phyloP scores from a whole-genome alignment of 2,888 invertebrate genomes.

The Spilarctia lutea region DNA sequence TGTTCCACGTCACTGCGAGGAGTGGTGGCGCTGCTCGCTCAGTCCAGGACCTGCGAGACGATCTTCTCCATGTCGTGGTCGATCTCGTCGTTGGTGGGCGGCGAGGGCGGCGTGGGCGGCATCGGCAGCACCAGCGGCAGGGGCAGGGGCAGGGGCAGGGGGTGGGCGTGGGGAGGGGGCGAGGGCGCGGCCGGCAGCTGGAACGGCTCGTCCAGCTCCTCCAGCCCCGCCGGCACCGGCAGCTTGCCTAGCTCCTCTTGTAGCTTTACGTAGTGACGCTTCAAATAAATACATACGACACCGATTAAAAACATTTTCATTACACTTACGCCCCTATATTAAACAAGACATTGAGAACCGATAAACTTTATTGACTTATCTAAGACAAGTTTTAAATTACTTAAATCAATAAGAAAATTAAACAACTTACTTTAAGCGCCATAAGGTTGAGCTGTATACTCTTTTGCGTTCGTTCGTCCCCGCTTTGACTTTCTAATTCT shows the following conservation, averaged over 20 bases:
- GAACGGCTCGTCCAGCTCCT: slow-evolving; percentile 89
- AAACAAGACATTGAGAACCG: not conserved
- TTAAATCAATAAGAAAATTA: too few relatives aligned
- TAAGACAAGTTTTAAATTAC: too few relatives aligned
- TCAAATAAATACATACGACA: slow-evolving; percentile 39
- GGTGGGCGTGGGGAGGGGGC: slow-evolving; percentile 59
- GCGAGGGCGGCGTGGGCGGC: slow-evolving; percentile 44
- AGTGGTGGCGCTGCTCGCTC: slow-evolving; percentile 27
- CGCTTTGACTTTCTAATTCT: slow-evolving; percentile 93
- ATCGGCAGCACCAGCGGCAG: too few relatives aligned
- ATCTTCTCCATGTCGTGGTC: slow-evolving; percentile 93
- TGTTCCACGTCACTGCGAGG: slow-evolving; percentile 13
- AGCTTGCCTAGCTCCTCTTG: slow-evolving; percentile 95
- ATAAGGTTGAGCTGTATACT: slow-evolving; percentile 91
- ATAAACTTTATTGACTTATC: too few relatives aligned
- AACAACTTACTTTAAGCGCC: slow-evolving; percentile 89
- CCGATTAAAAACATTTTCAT: not conserved
- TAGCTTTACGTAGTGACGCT: slow-evolving; percentile 93
- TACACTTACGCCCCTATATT: not conserved
- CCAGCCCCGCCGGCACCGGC: slow-evolving; percentile 91
- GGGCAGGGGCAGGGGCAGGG: too few relatives aligned
- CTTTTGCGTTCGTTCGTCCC: slow-evolving; percentile 92
- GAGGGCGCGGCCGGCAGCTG: slow-evolving; percentile 73
- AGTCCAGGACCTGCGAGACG: slow-evolving; percentile 87
- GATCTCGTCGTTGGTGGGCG: slow-evolving; percentile 83